Conservation (phyloP, 2,888 invertebrate species). For the Euplagia quadripunctaria region DNA sequence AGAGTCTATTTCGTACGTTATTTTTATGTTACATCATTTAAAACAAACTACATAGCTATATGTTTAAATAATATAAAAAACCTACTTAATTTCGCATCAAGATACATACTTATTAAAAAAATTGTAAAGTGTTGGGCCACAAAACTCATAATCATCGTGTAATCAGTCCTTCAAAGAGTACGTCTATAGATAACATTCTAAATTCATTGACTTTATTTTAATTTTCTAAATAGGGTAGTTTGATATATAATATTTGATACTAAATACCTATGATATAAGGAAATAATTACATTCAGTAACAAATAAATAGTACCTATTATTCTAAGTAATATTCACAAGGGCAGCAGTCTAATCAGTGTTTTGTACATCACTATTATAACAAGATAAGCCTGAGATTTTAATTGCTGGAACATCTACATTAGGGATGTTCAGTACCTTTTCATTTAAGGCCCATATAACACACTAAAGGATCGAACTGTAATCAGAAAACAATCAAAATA, state of each 20-base stretch:
- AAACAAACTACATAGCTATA: not conserved
- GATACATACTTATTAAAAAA: not conserved
- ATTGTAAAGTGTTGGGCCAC: not conserved
- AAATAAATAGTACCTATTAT: not conserved
- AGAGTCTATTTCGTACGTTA: not conserved
- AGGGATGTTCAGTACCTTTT: too few species aligned
- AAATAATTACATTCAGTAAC: not conserved
- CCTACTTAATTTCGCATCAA: not conserved
- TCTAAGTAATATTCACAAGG: not conserved
- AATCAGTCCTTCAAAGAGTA: not conserved
- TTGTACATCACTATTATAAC: not conserved
- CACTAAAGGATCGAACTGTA: too few species aligned
- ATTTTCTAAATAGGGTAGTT: not conserved
- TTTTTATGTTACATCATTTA: not conserved
- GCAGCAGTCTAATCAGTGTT: too few species aligned
- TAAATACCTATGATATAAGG: not conserved
- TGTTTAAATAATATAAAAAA: conserved; percentile 1
- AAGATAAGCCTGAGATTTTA: not conserved
- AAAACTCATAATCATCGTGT: not conserved
- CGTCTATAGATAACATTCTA: not conserved
- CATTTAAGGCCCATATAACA: too few species aligned
- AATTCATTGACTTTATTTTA: not conserved
- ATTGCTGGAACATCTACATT: too few species aligned
- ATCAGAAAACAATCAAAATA: too few species aligned
- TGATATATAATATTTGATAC: not conserved